A percentile compares a stretch with the other conserved stretches of the same genome.
Conservation (phyloP, 2,797 vertebrate species). For the Anguilla megastoma region DNA sequence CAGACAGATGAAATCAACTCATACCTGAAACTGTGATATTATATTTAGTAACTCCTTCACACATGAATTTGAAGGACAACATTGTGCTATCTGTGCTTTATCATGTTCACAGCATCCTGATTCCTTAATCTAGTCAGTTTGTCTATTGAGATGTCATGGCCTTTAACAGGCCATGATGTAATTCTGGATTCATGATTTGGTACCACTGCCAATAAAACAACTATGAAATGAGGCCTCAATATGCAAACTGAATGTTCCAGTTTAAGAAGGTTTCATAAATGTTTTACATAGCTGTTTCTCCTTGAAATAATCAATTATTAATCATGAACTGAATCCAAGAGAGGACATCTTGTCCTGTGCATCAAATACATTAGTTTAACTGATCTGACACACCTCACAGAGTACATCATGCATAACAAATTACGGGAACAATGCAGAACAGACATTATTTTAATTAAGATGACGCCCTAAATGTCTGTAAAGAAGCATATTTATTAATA, state of each 20-base stretch:
- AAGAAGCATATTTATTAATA: constrained; percentile 34
- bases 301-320: constrained; percentile 36
- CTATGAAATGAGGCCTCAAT: constrained; percentile 24
- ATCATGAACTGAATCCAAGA: constrained; percentile 30
- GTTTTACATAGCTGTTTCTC: constrained; percentile 30
- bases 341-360: constrained; percentile 31
- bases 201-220: neutral
- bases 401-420: neutral
- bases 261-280: constrained; percentile 24
- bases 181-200: constrained; percentile 5
- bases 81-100: neutral
- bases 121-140: neutral
- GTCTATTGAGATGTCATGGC: constrained; percentile 5
- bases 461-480: neutral
- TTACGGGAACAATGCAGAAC: neutral
- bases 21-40: neutral
- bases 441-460: neutral
- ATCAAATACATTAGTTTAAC: constrained; percentile 34
- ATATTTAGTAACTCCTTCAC: neutral
- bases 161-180: constrained; percentile 6
- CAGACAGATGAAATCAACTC: neutral
- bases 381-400: neutral
- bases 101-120: neutral
- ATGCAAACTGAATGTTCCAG: constrained; percentile 32
- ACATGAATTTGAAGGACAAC: neutral